phyloP scores from a whole-genome alignment of 2,113 vertebrate species.

The Emydura subglobosa region DNA sequence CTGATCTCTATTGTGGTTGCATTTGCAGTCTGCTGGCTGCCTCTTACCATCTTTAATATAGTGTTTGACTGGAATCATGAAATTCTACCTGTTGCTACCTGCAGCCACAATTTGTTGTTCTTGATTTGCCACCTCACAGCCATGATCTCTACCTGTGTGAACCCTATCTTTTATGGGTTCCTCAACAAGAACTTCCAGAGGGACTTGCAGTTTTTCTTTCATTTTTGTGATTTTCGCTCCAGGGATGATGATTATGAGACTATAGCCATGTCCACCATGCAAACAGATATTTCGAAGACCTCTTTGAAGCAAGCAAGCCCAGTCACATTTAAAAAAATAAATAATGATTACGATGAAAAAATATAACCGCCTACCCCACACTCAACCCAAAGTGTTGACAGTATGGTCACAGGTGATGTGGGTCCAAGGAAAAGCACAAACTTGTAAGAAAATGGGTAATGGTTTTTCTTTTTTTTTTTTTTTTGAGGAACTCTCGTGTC shows the following conservation, averaged over 20 bases:
- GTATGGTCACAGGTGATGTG: neutral
- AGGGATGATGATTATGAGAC: slow-evolving; percentile 90
- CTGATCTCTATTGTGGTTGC: slow-evolving; percentile 89
- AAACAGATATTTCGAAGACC: slow-evolving; percentile 90
- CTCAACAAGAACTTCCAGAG: slow-evolving; percentile 93
- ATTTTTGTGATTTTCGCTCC: slow-evolving; percentile 85
- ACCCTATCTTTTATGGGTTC: slow-evolving; percentile 91
- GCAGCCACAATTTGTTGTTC: slow-evolving; percentile 89
- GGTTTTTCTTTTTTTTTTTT: neutral
- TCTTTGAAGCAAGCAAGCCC: slow-evolving; percentile 86
- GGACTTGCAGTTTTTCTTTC: slow-evolving; percentile 87
- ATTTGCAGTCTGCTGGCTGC: slow-evolving; percentile 90
- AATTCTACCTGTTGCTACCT: slow-evolving; percentile 80
- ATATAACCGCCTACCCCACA: slow-evolving; percentile 54
- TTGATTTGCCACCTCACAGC: slow-evolving; percentile 89
- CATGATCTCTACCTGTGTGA: slow-evolving; percentile 91
- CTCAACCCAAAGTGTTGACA: neutral
- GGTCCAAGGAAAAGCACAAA: slow-evolving; percentile 69
- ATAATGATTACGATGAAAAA: slow-evolving; percentile 73
- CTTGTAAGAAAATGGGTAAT: slow-evolving; percentile 7
- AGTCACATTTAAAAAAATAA: slow-evolving; percentile 78
- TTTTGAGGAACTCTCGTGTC: slow-evolving; percentile 36
- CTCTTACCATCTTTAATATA: slow-evolving; percentile 90
- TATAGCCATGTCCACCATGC: slow-evolving; percentile 91
- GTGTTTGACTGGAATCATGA: slow-evolving; percentile 90